These are phyloP conservation scores for Tangara arthus DNA, from an alignment of 2,797 vertebrate genomes.

Conservation along the genomic window DNA sequence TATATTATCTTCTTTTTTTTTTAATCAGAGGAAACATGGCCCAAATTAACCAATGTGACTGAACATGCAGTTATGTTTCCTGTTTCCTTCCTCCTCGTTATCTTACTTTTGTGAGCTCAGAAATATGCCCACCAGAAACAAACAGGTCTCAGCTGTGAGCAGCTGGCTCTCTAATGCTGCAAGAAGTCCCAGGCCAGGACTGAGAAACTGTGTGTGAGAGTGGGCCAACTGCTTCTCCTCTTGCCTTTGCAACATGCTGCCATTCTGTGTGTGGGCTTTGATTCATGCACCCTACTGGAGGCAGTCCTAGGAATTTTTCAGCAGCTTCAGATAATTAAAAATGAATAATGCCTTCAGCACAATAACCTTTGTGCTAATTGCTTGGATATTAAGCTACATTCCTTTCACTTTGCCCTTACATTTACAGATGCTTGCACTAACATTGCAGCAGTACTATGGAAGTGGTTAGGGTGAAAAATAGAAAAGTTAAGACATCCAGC, in stretches of 20 bases:
- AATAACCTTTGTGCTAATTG: slow-evolving; percentile 54
- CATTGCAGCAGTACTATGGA: not conserved
- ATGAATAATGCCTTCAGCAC: slow-evolving; percentile 54
- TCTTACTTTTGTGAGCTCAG: not conserved
- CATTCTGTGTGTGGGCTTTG: slow-evolving; percentile 51
- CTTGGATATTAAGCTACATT: slow-evolving; percentile 46
- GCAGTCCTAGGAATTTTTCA: slow-evolving; percentile 51
- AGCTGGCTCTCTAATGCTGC: slow-evolving; percentile 13
- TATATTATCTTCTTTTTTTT: not conserved
- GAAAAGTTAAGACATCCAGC: not conserved
- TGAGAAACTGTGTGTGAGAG: not conserved
- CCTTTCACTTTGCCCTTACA: slow-evolving; percentile 17
- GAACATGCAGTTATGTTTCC: slow-evolving; percentile 4
- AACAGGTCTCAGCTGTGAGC: slow-evolving; percentile 5
- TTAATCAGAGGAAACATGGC: not conserved
- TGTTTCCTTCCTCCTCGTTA: slow-evolving; percentile 24
- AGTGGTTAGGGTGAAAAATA: not conserved
- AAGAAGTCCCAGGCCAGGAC: not conserved
- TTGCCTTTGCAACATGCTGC: not conserved
- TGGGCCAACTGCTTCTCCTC: slow-evolving; percentile 1
- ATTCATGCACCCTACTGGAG: slow-evolving; percentile 26
- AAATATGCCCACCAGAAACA: slow-evolving; percentile 22
- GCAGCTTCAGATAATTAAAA: slow-evolving; percentile 56
- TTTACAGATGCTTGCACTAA: not conserved
- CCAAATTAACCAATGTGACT: slow-evolving; percentile 15